phyloP scores from a whole-genome alignment of 2,113 vertebrate species.

The Ictidomys tridecemlineatus region DNA sequence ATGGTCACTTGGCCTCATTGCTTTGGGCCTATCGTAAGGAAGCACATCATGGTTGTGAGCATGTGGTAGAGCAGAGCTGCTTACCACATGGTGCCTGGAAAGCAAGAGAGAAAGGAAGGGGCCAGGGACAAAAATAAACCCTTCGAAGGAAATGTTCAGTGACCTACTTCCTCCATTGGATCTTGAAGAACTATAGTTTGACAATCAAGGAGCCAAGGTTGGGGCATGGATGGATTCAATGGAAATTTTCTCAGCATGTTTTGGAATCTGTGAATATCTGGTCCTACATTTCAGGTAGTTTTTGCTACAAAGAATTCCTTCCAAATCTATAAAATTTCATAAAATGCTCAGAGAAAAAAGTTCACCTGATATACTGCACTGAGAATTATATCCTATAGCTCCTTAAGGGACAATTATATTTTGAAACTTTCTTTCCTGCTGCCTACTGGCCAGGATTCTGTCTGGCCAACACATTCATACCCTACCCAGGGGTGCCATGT shows the following conservation, averaged over 20 bases:
- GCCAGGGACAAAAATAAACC: not conserved
- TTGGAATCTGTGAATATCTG: not conserved
- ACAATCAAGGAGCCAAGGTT: not conserved
- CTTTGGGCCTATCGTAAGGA: too few relatives aligned
- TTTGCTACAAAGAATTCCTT: constrained; percentile 19
- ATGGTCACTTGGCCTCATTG: too few relatives aligned
- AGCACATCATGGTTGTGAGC: too few relatives aligned
- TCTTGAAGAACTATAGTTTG: not conserved
- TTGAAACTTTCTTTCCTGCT: not conserved
- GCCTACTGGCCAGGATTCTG: not conserved
- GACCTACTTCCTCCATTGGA: not conserved
- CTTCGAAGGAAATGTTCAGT: not conserved
- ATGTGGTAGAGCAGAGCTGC: not conserved
- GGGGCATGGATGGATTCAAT: not conserved
- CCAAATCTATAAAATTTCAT: not conserved
- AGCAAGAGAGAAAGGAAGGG: not conserved
- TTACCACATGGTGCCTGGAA: not conserved
- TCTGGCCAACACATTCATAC: not conserved
- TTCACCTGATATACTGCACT: not conserved
- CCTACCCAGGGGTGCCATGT: not conserved
- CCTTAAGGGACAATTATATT: not conserved
- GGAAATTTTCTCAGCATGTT: not conserved
- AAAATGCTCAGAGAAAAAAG: not conserved
- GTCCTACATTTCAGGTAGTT: not conserved
- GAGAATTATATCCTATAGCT: not conserved